Percentiles rank a stretch among this genome's conserved stretches.
These are phyloP conservation scores for Megaleporinus macrocephalus DNA, from an alignment of 2,113 vertebrate genomes.

Conservation along the genomic window DNA sequence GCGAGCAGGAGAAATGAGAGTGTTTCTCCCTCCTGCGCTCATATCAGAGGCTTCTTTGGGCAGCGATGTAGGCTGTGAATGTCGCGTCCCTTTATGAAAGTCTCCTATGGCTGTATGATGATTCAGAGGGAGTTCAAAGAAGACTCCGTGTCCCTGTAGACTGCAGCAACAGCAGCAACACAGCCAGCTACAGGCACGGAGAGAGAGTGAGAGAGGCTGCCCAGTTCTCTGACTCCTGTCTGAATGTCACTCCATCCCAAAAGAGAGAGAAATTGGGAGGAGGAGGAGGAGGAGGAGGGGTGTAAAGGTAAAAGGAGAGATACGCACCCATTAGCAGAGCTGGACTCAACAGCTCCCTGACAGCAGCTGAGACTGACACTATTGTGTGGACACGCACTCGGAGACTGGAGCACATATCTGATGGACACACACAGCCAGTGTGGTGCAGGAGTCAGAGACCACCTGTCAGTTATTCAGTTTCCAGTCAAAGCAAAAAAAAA, in stretches of 20 bases:
- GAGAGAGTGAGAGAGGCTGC: conserved; percentile 37
- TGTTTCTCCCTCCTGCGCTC: neutral
- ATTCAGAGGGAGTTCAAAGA: conserved; percentile 63
- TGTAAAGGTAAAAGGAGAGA: conserved; percentile 86
- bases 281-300: conserved; percentile 70
- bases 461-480: too few relatives aligned
- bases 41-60: neutral
- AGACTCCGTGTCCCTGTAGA: conserved; percentile 7
- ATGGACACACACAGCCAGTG: neutral
- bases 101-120: conserved; percentile 49
- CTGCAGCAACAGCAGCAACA: neutral
- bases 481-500: too few relatives aligned
- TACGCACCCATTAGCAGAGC: conserved; percentile 87
- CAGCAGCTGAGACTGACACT: conserved; percentile 79
- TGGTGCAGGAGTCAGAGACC: too few relatives aligned
- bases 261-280: neutral
- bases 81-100: neutral
- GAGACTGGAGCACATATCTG: neutral
- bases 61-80: neutral
- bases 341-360: conserved; percentile 87
- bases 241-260: conserved; percentile 75
- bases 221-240: conserved; percentile 53
- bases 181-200: conserved; percentile 12
- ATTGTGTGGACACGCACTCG: conserved; percentile 65
- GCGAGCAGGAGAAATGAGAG: too few relatives aligned